Percentiles rank a stretch among this genome's conserved stretches.
Evolutionary conservation across 2,888 invertebrate genomes (phyloP).

Genomic region (Sturmia bella): DNA sequence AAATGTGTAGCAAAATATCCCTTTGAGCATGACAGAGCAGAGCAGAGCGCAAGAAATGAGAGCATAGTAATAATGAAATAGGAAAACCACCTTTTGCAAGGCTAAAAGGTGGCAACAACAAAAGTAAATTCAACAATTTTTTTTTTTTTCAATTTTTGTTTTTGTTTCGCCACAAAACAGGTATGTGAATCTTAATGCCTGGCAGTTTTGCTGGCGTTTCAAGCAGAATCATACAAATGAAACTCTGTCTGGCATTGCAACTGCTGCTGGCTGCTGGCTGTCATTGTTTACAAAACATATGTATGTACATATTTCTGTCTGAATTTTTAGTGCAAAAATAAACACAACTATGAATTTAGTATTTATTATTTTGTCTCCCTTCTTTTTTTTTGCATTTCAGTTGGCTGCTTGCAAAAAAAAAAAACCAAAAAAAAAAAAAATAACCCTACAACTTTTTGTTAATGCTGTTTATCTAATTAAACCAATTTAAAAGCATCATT

Average conservation of each 20-base stretch:
- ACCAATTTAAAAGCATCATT: conserved; percentile 39
- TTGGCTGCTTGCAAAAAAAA: too few relatives aligned
- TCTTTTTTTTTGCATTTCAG: background rate
- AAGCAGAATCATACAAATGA: too few relatives aligned
- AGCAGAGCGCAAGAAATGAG: conserved; percentile 10
- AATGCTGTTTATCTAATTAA: conserved; percentile 32
- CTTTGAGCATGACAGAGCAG: conserved; percentile 65
- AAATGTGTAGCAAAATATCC: conserved; percentile 44
- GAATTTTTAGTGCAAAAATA: too few relatives aligned
- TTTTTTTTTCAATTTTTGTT: background rate
- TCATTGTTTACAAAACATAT: background rate
- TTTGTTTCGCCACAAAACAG: too few relatives aligned
- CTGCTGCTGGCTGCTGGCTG: too few relatives aligned
- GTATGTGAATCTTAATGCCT: too few relatives aligned
- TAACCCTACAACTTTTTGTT: background rate
- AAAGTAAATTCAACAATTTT: conserved; percentile 54
- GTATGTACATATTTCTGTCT: background rate
- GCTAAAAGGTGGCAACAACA: conserved; percentile 48
- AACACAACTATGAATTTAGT: background rate
- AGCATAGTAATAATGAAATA: conserved; percentile 24
- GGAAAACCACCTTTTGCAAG: conserved; percentile 25
- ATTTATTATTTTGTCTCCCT: conserved; percentile 6
- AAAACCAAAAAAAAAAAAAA: too few relatives aligned
- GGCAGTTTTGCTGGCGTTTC: too few relatives aligned
- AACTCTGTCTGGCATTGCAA: too few relatives aligned